These are phyloP conservation scores for Cosmia pyralina DNA, from an alignment of 2,888 invertebrate genomes.

Conservation along the genomic window DNA sequence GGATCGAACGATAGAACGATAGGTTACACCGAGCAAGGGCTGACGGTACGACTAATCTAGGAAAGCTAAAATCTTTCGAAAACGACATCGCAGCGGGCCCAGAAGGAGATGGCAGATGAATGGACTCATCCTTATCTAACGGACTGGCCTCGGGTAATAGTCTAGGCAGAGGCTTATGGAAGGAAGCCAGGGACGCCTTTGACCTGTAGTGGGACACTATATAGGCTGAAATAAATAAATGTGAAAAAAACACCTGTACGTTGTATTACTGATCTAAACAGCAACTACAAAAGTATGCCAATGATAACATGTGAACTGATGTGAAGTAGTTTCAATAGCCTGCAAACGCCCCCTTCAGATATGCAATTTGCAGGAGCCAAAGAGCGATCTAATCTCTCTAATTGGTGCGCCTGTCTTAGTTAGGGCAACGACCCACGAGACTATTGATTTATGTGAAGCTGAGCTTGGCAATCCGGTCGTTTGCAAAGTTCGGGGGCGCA, in stretches of 20 bases:
- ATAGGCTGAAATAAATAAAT: neutral
- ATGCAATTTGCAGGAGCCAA: slow-evolving; percentile 12
- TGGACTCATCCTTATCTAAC: neutral
- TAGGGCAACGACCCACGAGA: slow-evolving; percentile 30
- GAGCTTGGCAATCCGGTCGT: neutral
- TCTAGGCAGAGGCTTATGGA: neutral
- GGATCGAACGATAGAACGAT: neutral
- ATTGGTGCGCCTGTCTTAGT: slow-evolving; percentile 34
- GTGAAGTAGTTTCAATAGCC: slow-evolving; percentile 9
- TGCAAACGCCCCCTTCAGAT: slow-evolving; percentile 19
- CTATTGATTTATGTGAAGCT: slow-evolving; percentile 44
- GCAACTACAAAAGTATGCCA: neutral
- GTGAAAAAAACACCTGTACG: neutral
- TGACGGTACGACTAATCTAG: neutral
- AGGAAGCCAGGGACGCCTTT: neutral
- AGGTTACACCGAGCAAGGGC: neutral
- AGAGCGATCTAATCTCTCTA: slow-evolving; percentile 30
- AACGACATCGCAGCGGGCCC: too few relatives aligned
- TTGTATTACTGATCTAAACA: neutral
- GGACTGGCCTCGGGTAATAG: neutral
- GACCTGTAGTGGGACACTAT: neutral
- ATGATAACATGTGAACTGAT: slow-evolving; percentile 28
- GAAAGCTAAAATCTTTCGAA: too few relatives aligned
- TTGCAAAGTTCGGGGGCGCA: neutral
- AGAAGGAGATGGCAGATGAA: neutral